These are phyloP conservation scores for Drosophila willistoni DNA, from an alignment of 1,140 invertebrate genomes.

Conservation along the genomic window DNA sequence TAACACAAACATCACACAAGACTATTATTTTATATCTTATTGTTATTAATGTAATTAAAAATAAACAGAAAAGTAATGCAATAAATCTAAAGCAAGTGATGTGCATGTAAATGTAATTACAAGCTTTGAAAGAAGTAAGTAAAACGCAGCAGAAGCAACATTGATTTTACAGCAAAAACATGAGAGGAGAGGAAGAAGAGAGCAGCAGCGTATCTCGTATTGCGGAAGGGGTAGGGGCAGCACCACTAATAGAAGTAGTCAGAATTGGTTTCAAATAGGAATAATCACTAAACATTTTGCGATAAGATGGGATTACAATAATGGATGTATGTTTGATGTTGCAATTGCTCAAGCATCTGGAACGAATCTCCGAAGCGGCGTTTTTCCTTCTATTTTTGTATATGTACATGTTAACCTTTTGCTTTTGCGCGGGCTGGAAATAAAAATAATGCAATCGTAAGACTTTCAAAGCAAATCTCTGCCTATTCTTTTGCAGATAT, in stretches of 20 bases:
- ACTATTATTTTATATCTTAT: not conserved
- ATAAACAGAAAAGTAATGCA: not conserved
- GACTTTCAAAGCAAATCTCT: no score
- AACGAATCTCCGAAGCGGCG: not conserved
- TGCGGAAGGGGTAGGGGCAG: not conserved
- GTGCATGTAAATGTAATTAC: not conserved
- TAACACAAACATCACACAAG: conserved; percentile 10
- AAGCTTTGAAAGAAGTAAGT: not conserved
- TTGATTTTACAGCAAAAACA: conserved; percentile 11
- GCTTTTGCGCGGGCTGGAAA: not conserved
- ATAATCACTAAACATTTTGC: not conserved
- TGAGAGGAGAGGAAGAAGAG: not conserved
- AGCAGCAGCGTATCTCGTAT: not conserved
- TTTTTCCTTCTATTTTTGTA: not conserved
- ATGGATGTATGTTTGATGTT: not conserved
- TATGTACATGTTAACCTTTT: not conserved
- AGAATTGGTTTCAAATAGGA: not conserved
- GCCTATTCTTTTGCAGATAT: not conserved
- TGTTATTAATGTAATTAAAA: not conserved
- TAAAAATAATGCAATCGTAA: not conserved
- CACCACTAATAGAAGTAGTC: not conserved
- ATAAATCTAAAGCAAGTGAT: not conserved
- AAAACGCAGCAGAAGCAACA: not conserved
- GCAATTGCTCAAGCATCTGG: not conserved
- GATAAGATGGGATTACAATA: not conserved